Base-by-base conservation (phyloP, 2,797 vertebrate genomes). In the Crypturellus tataupa region DNA sequence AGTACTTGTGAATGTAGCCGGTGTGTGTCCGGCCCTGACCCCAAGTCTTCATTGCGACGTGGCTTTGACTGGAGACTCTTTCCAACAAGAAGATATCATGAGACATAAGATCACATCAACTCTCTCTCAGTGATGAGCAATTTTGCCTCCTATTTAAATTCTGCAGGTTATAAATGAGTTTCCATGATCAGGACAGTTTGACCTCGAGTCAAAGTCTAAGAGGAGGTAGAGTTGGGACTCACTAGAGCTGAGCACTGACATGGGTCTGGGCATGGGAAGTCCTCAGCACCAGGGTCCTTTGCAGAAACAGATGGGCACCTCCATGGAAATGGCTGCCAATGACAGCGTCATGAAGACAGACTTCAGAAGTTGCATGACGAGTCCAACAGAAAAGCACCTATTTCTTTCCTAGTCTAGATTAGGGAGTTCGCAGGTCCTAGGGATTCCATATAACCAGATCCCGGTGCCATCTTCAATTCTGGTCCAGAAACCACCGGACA, bases 271-370 rank as follows among this genome's bases (percentile, higher is more conserved):
- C 42, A 9, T 31, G 90, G 67, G 33, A 95, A 83, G 59, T 5
- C 1, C 5, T n/a, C 15, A 3, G 0, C 27, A 29, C 27, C 35
- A 12, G 31, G 5, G 59, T 5, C 1, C 4, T n/a, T 12, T 3
- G 0, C 6, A 56, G 17, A 24, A 64, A 39, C 39, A 59, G 2
- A 33, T 78, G 35, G 27, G 55, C 6, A 69, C 9, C n/a, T 60
- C 65, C 47, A n/a, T 0, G 1, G 15, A 19, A 44, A 21, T 7
- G 25, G n/a, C 12, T 40, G 10, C 24, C 12, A 40, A 21, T 64
- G 20, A 49, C 62, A 62, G 24, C 31, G 20, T n/a, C 24, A 9
- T 56, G 49, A 68, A 60, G 8, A 44, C 35, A 71, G 88, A 35
- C 13, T 85, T 35, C 37, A 93, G 40, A 55, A 93, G 71, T 80